Evolutionary conservation across 2,888 invertebrate genomes (phyloP), one percentile per base, ranked within the genome.

Genomic region (Unio pictorum): DNA sequence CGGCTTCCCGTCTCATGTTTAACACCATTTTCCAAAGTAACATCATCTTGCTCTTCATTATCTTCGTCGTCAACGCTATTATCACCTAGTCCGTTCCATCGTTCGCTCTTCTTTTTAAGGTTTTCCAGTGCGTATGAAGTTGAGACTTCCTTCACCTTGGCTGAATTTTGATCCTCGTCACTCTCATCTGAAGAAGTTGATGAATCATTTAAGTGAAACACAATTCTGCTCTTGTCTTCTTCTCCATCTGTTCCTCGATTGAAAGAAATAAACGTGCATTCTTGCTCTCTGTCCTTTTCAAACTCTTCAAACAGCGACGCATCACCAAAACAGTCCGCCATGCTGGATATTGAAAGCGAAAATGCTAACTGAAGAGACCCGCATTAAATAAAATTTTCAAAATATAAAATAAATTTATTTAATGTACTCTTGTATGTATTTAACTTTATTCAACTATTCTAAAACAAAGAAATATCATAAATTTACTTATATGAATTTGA

Each of bases 291-390:
- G 28, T 85, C 85, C 73, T 81, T 85, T 34, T 88, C 86, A 79
- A 88, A 88, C 75, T 87, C 88, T 1, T 81, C 84, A 73, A 88
- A 88, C 4, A 88, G 75, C 54, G 79, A 76, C 20, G 84, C 79
- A 79, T 86, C 84, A 8, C 86, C 87, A 77, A 88, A 87, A 60
- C 84, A 71, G 73, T 84, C 85, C 60, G 78, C 81, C 71, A 45
- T 45, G 45, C 45, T 45, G 45, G 45, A 45, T 11, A 45, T 45
- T 45, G 45, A 45, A 45, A 45, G 45, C 45, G 45, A 11, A 45
- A 45, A 45, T 45, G 45, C 45, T 11, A 45, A 11, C 1, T 45
- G 11, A 11, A 45, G 4, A 45, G 45, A 11, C 11, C 45, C 45
- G 4, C 11, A 45, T 45, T 11, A 1, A 11, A 45, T 45, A 34